Evolutionary conservation across 2,797 vertebrate genomes (phyloP).

Genomic region (Calcarius lapponicus): DNA sequence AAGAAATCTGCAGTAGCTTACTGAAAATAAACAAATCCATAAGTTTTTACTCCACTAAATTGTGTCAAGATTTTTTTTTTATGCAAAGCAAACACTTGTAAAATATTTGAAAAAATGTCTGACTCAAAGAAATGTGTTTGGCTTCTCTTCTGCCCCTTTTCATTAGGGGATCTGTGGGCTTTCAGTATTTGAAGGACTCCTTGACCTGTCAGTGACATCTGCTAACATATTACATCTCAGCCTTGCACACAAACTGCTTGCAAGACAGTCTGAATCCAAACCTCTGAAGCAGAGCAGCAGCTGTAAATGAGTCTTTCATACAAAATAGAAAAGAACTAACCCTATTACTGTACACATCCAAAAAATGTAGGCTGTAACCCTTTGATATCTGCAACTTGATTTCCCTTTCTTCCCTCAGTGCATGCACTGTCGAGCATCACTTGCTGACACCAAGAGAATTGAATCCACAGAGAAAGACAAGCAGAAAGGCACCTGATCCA

Average conservation of each 20-base stretch:
- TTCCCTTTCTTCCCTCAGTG: neutral
- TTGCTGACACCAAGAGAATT: conserved; percentile 41
- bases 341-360: neutral
- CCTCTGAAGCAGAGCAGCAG: neutral
- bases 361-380: conserved; percentile 15
- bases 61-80: neutral
- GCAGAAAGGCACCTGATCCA: conserved; percentile 11
- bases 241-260: conserved; percentile 7
- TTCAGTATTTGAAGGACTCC: conserved; percentile 32
- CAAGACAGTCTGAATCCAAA: conserved; percentile 18
- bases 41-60: neutral
- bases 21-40: neutral
- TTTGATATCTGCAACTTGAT: conserved; percentile 3
- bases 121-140: neutral
- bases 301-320: conserved; percentile 24
- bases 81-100: neutral
- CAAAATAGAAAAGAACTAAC: conserved; percentile 4
- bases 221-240: neutral
- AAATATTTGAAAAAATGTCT: neutral
- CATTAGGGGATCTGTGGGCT: neutral
- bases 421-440: neutral
- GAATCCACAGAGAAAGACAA: conserved; percentile 1
- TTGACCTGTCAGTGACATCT: conserved; percentile 40
- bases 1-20: neutral
- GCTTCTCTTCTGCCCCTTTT: conserved; percentile 28